These are phyloP conservation scores for Alitta virens DNA, from an alignment of 2,888 invertebrate genomes.

Conservation along the genomic window DNA sequence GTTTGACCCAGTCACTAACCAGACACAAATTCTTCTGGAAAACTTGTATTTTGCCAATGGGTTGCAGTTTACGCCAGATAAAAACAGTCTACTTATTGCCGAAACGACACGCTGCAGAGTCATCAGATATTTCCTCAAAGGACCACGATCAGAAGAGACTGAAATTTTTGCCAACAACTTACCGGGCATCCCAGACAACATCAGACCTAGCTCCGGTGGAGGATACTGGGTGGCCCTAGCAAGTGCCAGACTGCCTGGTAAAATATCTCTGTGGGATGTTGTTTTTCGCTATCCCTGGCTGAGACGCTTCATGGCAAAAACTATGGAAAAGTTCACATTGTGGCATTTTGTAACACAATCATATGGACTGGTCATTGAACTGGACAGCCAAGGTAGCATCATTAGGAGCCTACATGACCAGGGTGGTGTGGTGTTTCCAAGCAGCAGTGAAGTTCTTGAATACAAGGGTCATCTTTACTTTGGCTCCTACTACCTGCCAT, in stretches of 20 bases:
- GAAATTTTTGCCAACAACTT: constrained; percentile 78
- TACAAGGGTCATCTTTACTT: constrained; percentile 49
- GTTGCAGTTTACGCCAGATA: constrained; percentile 74
- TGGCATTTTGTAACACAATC: not conserved
- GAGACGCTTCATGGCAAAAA: constrained; percentile 19
- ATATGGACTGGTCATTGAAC: constrained; percentile 14
- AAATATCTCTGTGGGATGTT: constrained; percentile 16
- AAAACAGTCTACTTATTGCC: constrained; percentile 58
- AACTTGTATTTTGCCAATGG: constrained; percentile 87
- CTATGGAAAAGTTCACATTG: not conserved
- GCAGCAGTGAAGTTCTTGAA: constrained; percentile 52
- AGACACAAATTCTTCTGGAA: constrained; percentile 72
- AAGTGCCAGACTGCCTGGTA: constrained; percentile 21
- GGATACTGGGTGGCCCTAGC: constrained; percentile 57
- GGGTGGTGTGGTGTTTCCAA: constrained; percentile 6
- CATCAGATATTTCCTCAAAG: constrained; percentile 70
- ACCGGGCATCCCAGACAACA: constrained; percentile 69
- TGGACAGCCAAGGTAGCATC: constrained; percentile 22
- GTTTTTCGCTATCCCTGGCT: constrained; percentile 15
- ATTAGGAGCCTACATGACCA: constrained; percentile 22
- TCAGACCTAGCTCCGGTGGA: constrained; percentile 55
- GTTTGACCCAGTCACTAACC: constrained; percentile 75
- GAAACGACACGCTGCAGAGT: constrained; percentile 6
- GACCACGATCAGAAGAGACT: constrained; percentile 72
- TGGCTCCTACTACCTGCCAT: constrained; percentile 48